Evolutionary conservation across 2,888 invertebrate genomes (phyloP).

Genomic region (Pachliopta kotzebuea): DNA sequence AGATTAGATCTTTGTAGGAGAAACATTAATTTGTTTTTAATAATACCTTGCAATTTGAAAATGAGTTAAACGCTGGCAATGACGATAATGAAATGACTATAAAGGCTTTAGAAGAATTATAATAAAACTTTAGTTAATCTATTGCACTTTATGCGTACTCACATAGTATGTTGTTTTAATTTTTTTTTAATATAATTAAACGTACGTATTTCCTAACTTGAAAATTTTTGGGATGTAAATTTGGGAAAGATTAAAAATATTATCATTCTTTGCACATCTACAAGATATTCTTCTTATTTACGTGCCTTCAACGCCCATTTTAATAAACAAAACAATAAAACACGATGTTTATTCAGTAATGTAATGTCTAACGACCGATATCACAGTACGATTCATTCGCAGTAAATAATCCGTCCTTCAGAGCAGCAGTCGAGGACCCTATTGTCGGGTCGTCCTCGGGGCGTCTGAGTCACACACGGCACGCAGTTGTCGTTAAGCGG

Average conservation of each 20-base stretch:
- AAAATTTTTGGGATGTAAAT: not conserved
- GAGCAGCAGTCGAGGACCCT: slow-evolving; percentile 74
- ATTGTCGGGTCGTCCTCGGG: slow-evolving; percentile 75
- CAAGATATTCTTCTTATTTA: not conserved
- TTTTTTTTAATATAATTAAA: too few species aligned
- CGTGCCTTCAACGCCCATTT: slow-evolving; percentile 19
- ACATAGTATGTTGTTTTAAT: too few species aligned
- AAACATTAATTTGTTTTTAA: not conserved
- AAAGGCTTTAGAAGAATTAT: too few species aligned
- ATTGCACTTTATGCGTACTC: too few species aligned
- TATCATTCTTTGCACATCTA: not conserved
- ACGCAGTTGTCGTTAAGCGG: slow-evolving; percentile 76
- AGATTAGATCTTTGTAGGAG: not conserved
- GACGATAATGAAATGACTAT: too few species aligned
- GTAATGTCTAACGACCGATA: slow-evolving; percentile 38
- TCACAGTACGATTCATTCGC: slow-evolving; percentile 51
- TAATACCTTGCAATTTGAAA: not conserved
- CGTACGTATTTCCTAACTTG: too few species aligned
- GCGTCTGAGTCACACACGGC: slow-evolving; percentile 72
- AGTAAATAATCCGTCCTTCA: slow-evolving; percentile 72
- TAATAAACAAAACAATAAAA: slow-evolving; percentile 19
- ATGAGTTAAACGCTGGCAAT: too few species aligned
- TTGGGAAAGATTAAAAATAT: not conserved
- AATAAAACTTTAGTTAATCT: too few species aligned
- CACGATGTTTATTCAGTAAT: slow-evolving; percentile 23